Evolutionary conservation across 2,888 invertebrate genomes (phyloP), one percentile per base, ranked within the genome.

Genomic region (Toxonevra muliebris): DNA sequence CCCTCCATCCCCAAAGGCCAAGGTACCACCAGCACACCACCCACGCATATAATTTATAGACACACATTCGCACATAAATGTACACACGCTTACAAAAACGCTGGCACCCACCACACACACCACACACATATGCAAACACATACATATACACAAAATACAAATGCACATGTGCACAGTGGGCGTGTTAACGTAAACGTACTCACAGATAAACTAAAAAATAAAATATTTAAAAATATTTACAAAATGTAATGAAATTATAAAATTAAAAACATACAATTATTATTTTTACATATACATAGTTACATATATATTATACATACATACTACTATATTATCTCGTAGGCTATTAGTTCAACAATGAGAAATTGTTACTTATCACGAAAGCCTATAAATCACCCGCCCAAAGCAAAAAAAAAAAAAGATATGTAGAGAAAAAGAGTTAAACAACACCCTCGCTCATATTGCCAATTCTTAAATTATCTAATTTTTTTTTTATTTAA

Each of bases 321-420:
- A 30, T 30, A 30, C 30, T 30, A 30, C 30, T 30, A 30, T 30
- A 30, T 30, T 65, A 65, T 59, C 54, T 52, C 60, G 69, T 73
- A 76, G 75, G 75, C 73, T 76, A 75, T 71, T 30, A 30, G 30
- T 30, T 30, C 30, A 30, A 30, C 30, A 7, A 30, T 30, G 30
- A 30, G 30, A 30, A 30, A 30, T 74, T 72, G 75, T 75, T 76
- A 78, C 76, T 78, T 78, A 73, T 75, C 74, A 74, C 66, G 65
- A 76, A 74, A 80, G 77, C 77, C 79, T 80, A 79, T 80, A 77
- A 77, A 75, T 74, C 71, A 73, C 76, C 79, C 78, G 79, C 77
- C 79, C 80, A 80, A 76, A 74, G 72, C 66, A 64, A 69, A 65
- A 63, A 61, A 48, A 68, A 53, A 45, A 19, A 66, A 65, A 70